phyloP scores from a whole-genome alignment of 2,888 invertebrate genomes.

The Netelia inedita region DNA sequence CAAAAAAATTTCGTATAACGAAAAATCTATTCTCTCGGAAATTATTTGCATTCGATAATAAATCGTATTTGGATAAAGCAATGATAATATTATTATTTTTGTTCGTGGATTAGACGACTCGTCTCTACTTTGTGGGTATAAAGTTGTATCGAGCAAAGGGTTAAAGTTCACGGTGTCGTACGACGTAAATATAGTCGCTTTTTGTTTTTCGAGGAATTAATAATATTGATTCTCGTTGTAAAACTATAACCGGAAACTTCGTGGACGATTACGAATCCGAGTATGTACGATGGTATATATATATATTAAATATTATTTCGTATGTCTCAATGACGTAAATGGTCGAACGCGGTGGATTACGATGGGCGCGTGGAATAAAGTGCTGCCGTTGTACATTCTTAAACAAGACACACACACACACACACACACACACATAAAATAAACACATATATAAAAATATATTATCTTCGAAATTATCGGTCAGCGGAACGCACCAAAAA shows the following conservation, averaged over 20 bases:
- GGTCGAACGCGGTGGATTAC: conserved; percentile 53
- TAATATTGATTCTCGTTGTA: background rate
- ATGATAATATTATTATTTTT: too few relatives aligned
- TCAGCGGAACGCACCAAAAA: conserved; percentile 11
- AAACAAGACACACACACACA: background rate
- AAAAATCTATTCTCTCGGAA: too few relatives aligned
- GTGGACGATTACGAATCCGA: background rate
- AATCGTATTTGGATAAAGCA: too few relatives aligned
- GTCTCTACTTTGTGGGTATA: too few relatives aligned
- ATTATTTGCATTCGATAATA: too few relatives aligned
- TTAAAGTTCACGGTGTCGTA: too few relatives aligned
- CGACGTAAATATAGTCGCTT: too few relatives aligned
- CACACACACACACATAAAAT: background rate
- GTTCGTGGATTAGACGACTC: too few relatives aligned
- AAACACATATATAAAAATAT: background rate
- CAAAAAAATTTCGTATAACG: too few relatives aligned
- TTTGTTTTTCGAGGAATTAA: too few relatives aligned
- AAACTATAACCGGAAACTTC: background rate
- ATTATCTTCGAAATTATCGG: conserved; percentile 38
- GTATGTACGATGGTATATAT: conserved; percentile 1
- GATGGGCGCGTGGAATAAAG: conserved; percentile 10
- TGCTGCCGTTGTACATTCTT: conserved; percentile 16
- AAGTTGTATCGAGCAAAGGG: too few relatives aligned
- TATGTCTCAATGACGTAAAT: conserved; percentile 48
- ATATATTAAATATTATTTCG: conserved; percentile 30